phyloP scores from a whole-genome alignment of 37 sponge, comb jelly and placozoan species.

The Diacarnus erythraeanus region DNA sequence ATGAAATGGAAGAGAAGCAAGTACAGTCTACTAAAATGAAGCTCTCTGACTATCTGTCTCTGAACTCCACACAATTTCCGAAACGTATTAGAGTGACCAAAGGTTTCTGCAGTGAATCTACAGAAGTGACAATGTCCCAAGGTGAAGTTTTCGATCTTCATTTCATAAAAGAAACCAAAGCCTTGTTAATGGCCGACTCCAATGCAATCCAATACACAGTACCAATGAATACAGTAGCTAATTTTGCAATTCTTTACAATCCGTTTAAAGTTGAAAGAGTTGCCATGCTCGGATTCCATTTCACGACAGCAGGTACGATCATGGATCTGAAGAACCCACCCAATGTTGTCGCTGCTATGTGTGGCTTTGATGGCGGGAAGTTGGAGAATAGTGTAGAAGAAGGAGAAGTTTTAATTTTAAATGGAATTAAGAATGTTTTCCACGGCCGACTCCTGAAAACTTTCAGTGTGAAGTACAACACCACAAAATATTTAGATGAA shows the following conservation, averaged over 20 bases:
- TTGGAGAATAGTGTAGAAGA: conserved; percentile 20
- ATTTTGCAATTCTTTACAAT: conserved; percentile 23
- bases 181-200: conserved; percentile 7
- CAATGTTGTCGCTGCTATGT: conserved; percentile 19
- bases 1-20: neutral
- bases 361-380: neutral
- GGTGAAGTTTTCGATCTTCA: conserved; percentile 58
- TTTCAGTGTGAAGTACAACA: conserved; percentile 7
- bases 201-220: conserved; percentile 10
- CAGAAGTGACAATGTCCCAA: conserved; percentile 22
- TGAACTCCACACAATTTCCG: conserved; percentile 9
- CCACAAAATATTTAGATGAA: conserved; percentile 18
- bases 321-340: conserved; percentile 44
- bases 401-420: conserved; percentile 22
- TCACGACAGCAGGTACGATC: conserved; percentile 34
- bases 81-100: conserved; percentile 32
- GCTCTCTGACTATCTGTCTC: conserved; percentile 1
- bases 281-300: conserved; percentile 22
- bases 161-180: conserved; percentile 41
- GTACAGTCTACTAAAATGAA: neutral
- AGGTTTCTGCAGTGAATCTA: conserved; percentile 15
- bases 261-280: conserved; percentile 9
- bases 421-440: conserved; percentile 28
- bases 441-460: conserved; percentile 21
- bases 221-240: conserved; percentile 32